A percentile compares a stretch with the other conserved stretches of the same genome.
phyloP scores from a whole-genome alignment of 1,140 invertebrate genomes.

The Drosophila hydei region DNA sequence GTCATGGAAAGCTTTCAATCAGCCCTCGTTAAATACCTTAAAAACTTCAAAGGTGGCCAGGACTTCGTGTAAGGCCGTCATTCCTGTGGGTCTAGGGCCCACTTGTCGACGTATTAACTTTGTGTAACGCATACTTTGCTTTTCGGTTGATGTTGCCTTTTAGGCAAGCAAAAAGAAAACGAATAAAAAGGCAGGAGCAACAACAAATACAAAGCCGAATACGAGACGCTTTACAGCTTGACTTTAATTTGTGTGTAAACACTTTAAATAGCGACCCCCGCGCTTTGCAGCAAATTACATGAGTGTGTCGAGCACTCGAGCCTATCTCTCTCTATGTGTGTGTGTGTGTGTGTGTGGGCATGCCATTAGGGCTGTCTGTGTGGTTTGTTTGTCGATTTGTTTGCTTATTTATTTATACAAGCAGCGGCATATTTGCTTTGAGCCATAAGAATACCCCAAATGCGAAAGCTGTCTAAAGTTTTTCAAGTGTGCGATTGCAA shows the following conservation, averaged over 20 bases:
- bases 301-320: slow-evolving; percentile 47
- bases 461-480: slow-evolving; percentile 20
- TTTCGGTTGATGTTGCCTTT: slow-evolving; percentile 28
- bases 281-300: slow-evolving; percentile 42
- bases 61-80: slow-evolving; percentile 1
- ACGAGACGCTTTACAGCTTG: slow-evolving; percentile 52
- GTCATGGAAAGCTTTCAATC: not conserved
- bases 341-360: slow-evolving; percentile 16
- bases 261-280: slow-evolving; percentile 62
- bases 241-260: slow-evolving; percentile 81
- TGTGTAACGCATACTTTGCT: slow-evolving; percentile 57
- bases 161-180: slow-evolving; percentile 30
- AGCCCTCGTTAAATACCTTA: slow-evolving; percentile 3
- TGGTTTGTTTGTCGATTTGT: slow-evolving; percentile 71
- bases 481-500: slow-evolving; percentile 37
- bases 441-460: slow-evolving; percentile 48
- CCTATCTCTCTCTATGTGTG: slow-evolving; percentile 46
- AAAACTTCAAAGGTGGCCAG: slow-evolving; percentile 44
- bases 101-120: slow-evolving; percentile 66
- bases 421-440: slow-evolving; percentile 64
- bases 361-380: slow-evolving; percentile 16
- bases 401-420: slow-evolving; percentile 75
- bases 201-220: too few relatives aligned
- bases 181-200: not conserved
- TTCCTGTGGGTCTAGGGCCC: slow-evolving; percentile 35